Evolutionary conservation across 2,888 invertebrate genomes (phyloP), one percentile per base, ranked within the genome.

Genomic region (Toxonevra muliebris): DNA sequence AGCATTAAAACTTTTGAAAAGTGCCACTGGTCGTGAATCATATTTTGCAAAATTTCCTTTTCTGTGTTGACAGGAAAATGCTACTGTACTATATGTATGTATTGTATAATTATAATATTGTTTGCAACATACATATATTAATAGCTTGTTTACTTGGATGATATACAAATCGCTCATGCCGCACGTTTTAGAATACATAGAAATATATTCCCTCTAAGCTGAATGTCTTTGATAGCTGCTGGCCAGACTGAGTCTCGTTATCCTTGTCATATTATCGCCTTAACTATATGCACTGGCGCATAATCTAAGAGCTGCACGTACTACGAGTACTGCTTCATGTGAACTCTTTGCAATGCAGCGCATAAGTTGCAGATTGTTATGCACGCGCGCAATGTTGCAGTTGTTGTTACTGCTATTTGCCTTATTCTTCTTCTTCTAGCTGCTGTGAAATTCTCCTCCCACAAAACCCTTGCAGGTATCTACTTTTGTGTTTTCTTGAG

Each of bases 181-280:
- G 30, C 30, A 4, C 30, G 30, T 30, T 30, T 30, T 30, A 30
- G 30, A 30, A 30, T 7, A 30, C 30, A 7, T 7, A 30, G 3
- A 30, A 4, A 30, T 7, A 30, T 30, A 30, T 7, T 30, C 30
- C 3, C 30, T 30, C 7, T 30, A 30, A 2, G 30, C 30, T 65
- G 58, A 52, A 50, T 48, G 13, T 58, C 52, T 53, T 58, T 8
- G 5, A 58, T 5, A 11, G 58, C 42, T 50, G 19, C 40, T 58
- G 58, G 54, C 54, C 60, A 55, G 30, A 30, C 60, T n/a, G 52
- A 67, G 70, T 61, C 75, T 79, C 75, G 77, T 78, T 78, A 80
- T 78, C 78, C 78, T 79, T 78, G 80, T 76, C 80, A 77, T 79
- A 80, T 78, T 78, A 78, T 76, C 80, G 77, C 78, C 75, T 77